A percentile compares a stretch with the other conserved stretches of the same genome.
These are phyloP conservation scores for Tetragnatha versicolor DNA, from an alignment of 1,140 invertebrate species.

Conservation along the genomic window DNA sequence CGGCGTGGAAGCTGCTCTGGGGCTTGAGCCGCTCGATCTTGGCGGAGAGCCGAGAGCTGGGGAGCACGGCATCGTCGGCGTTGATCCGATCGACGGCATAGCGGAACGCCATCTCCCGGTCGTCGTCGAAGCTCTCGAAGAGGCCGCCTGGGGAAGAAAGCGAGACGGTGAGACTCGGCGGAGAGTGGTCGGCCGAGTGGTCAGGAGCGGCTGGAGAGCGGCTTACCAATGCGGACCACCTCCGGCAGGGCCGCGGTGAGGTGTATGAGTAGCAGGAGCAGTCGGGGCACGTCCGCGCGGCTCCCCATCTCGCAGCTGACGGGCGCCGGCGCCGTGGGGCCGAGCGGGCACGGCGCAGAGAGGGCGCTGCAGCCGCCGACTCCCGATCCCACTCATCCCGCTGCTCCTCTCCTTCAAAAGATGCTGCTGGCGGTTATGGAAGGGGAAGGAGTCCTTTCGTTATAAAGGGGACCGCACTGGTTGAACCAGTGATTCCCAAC, in stretches of 20 bases:
- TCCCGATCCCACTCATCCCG: not conserved
- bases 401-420: too few species aligned
- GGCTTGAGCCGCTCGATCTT: slow-evolving; percentile 87
- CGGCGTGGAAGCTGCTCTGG: slow-evolving; percentile 89
- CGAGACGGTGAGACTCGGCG: not conserved
- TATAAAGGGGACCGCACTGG: too few species aligned
- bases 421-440: too few species aligned
- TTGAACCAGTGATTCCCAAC: too few species aligned
- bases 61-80: slow-evolving; percentile 79
- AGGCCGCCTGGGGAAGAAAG: slow-evolving; percentile 75
- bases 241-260: slow-evolving; percentile 3
- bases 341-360: not conserved
- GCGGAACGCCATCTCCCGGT: slow-evolving; percentile 86
- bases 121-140: slow-evolving; percentile 83
- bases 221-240: slow-evolving; percentile 33
- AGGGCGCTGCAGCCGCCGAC: not conserved
- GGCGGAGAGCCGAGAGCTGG: slow-evolving; percentile 80
- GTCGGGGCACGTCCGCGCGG: not conserved
- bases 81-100: slow-evolving; percentile 92
- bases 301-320: slow-evolving; percentile 22
- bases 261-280: not conserved
- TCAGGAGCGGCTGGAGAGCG: not conserved
- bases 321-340: not conserved
- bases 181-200: too few species aligned
- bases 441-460: too few species aligned